Percentiles rank a stretch among this genome's conserved stretches.
Conservation (phyloP, 2,888 invertebrate species). For the Leuctra nigra region DNA sequence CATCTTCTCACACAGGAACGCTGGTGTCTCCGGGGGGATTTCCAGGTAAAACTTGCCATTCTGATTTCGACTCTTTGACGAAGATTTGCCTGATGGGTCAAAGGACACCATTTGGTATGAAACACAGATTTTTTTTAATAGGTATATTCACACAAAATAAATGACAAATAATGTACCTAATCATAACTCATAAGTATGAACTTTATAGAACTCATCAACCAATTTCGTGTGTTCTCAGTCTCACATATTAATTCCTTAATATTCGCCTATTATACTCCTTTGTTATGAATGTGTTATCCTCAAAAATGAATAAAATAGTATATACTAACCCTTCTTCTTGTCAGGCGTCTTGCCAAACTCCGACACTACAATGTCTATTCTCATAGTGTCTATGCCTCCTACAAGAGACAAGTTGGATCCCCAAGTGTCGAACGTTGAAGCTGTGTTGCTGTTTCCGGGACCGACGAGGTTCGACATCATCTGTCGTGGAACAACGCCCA, state of each 20-base stretch:
- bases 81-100: no score
- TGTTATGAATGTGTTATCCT: no score
- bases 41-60: constrained; percentile 46
- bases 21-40: constrained; percentile 68
- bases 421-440: constrained; percentile 73
- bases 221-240: no score
- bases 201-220: no score
- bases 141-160: no score
- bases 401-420: constrained; percentile 80
- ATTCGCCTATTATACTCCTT: no score
- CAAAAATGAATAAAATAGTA: no score
- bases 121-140: neutral
- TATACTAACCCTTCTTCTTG: constrained; percentile 41
- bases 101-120: neutral
- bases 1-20: constrained; percentile 88
- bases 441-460: neutral
- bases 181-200: no score
- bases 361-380: constrained; percentile 92
- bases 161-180: no score
- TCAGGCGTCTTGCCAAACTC: constrained; percentile 64
- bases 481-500: constrained; percentile 88
- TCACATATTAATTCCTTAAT: no score
- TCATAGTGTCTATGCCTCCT: constrained; percentile 79
- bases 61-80: neutral
- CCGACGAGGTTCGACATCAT: constrained; percentile 44